Base-by-base conservation (phyloP, 2,797 vertebrate species). In the Siniperca obscura region DNA sequence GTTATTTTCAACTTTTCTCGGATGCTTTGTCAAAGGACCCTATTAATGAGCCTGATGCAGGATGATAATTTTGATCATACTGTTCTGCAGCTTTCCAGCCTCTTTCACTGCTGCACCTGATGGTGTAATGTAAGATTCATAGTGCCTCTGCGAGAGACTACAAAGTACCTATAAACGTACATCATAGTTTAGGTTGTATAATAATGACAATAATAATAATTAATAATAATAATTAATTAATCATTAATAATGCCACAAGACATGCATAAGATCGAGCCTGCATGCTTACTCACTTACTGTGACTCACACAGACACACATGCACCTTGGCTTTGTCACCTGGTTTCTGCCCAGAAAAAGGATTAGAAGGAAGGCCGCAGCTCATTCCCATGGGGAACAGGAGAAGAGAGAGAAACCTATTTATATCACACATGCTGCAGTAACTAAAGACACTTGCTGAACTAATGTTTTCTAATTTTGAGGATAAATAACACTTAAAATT, bases 251-350 rank as follows among this genome's bases (percentile, higher is more conserved):
- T 30, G 30, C 30, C 30, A 30, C 30, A 13, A 40, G 16, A 21
- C 59, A 74, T 21, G 21, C 19, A 64, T 16, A 42, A 19, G 56
- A 52, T 62, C 17, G 38, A 34, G 25, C 56, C 4, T 70, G 64
- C 44, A 52, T 46, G 21, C 59, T 75, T 42, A 55, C 50, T 84
- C 70, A 80, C n/a, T 36, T 52, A 64, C 6, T n/a, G 60, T 87
- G 74, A 88, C 74, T 90, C 81, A 89, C 53, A n/a, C 48, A 30
- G 5, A 1, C 62, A 60, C 50, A 81, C 79, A 80, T 42, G 68
- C 88, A 93, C 86, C 82, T 87, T 80, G 78, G 81, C 72, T 59
- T 76, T 83, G 77, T 87, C 84, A 91, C 80, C 86, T 89, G 78
- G 71, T 84, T 78, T 70, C 69, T 67, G 57, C 77, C 50, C 78